Evolutionary conservation across 2,888 invertebrate genomes (phyloP).

Genomic region (Venusia cambrica): DNA sequence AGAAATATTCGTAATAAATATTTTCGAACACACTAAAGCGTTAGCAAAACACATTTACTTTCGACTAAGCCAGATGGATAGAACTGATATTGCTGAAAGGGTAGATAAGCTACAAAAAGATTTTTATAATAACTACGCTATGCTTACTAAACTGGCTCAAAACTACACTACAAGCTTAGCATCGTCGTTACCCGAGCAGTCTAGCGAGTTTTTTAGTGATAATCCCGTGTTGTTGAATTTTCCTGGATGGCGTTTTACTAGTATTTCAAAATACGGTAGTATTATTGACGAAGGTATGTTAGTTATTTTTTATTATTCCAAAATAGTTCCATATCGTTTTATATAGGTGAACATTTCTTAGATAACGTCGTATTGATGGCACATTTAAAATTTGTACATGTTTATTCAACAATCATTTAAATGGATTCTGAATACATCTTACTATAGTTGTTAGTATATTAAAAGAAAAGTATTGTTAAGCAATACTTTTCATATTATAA

Average conservation of each 20-base stretch:
- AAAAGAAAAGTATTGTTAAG: too few relatives aligned
- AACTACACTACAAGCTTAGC: background rate
- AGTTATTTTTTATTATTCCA: background rate
- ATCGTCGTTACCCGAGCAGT: background rate
- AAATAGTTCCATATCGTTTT: background rate
- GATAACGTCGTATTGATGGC: background rate
- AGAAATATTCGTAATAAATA: conserved; percentile 1
- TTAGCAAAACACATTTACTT: conserved; percentile 5
- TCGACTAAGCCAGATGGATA: conserved; percentile 4
- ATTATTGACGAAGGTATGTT: background rate
- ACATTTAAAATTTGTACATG: too few relatives aligned
- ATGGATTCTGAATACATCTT: too few relatives aligned
- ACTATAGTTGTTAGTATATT: too few relatives aligned
- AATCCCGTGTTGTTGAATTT: background rate
- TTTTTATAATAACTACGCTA: conserved; percentile 3
- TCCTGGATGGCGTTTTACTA: background rate
- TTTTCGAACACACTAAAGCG: conserved; percentile 1
- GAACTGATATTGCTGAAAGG: background rate
- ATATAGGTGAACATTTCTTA: background rate
- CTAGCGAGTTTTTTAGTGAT: background rate
- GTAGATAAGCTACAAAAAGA: background rate
- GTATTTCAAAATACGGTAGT: background rate
- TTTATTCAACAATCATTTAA: too few relatives aligned
- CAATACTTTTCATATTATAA: too few relatives aligned
- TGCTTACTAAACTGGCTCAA: background rate